Conservation (phyloP, 2,888 invertebrate species). For the Calliphora vomitoria region DNA sequence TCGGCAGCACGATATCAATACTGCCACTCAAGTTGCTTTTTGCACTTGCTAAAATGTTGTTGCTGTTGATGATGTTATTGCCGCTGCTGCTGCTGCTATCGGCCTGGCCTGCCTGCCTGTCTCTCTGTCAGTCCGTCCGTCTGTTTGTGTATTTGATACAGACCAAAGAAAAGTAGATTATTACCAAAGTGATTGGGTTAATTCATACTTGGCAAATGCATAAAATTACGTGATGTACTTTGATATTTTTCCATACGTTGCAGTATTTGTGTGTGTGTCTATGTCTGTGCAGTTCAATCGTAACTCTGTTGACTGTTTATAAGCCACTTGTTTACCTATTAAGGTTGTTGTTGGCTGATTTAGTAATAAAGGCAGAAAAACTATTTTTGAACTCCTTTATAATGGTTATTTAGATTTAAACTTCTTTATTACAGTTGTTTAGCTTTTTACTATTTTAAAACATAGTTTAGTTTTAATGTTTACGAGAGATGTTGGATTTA, state of each 20-base stretch:
- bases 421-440: background rate
- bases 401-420: too few species aligned
- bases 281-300: background rate
- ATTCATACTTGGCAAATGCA: conserved; percentile 69
- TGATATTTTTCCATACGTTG: conserved; percentile 8
- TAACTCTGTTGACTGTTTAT: background rate
- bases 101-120: background rate
- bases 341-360: conserved; percentile 6
- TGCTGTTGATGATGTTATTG: conserved; percentile 22
- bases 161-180: conserved; percentile 48
- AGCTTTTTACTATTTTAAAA: background rate
- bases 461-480: background rate
- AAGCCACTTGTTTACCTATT: background rate
- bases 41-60: conserved; percentile 58
- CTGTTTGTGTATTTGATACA: background rate
- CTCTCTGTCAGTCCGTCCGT: background rate
- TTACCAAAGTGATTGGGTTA: conserved; percentile 68
- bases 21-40: conserved; percentile 72
- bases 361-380: background rate
- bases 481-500: background rate
- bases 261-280: background rate
- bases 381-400: conserved; percentile 4
- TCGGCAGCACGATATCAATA: conserved; percentile 75
- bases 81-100: conserved; percentile 24
- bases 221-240: conserved; percentile 59